Conservation (phyloP, 2,888 invertebrate species). For the Cremastobaeus sp. region DNA sequence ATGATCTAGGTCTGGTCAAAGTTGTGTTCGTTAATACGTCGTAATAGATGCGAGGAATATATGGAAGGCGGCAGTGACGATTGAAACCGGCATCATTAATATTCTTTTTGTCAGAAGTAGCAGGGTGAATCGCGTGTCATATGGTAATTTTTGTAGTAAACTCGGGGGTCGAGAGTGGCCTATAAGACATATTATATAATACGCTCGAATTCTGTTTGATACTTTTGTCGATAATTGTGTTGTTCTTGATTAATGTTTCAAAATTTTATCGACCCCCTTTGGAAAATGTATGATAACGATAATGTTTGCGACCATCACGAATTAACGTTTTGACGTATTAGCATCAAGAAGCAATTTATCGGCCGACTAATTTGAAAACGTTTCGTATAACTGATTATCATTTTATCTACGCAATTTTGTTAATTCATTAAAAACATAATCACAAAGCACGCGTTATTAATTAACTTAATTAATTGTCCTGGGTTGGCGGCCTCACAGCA, state of each 20-base stretch:
- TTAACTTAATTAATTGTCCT: slow-evolving; percentile 9
- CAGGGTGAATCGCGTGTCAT: slow-evolving; percentile 30
- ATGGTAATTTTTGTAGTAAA: slow-evolving; percentile 32
- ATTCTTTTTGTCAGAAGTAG: slow-evolving; percentile 28
- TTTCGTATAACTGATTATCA: slow-evolving; percentile 10
- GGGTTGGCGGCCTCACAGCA: too few relatives aligned
- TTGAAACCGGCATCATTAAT: slow-evolving; percentile 38
- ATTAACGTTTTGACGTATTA: slow-evolving; percentile 29
- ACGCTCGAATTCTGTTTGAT: slow-evolving; percentile 22
- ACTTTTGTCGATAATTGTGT: slow-evolving; percentile 29
- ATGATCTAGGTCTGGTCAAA: slow-evolving; percentile 4
- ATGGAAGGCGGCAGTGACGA: slow-evolving; percentile 17
- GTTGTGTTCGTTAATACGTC: background rate
- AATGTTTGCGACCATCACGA: slow-evolving; percentile 16
- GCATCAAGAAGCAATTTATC: slow-evolving; percentile 32
- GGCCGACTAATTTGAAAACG: slow-evolving; percentile 2
- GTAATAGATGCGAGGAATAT: background rate
- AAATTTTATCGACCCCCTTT: slow-evolving; percentile 14
- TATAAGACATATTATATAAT: slow-evolving; percentile 24
- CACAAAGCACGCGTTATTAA: slow-evolving; percentile 12
- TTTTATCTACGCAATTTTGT: slow-evolving; percentile 10
- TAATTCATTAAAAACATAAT: slow-evolving; percentile 5
- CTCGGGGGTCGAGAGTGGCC: slow-evolving; percentile 5
- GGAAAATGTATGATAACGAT: slow-evolving; percentile 30
- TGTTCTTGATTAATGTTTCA: slow-evolving; percentile 33